These are phyloP conservation scores for Drosophila emarginata DNA, from an alignment of 2,888 invertebrate genomes.

Conservation along the genomic window DNA sequence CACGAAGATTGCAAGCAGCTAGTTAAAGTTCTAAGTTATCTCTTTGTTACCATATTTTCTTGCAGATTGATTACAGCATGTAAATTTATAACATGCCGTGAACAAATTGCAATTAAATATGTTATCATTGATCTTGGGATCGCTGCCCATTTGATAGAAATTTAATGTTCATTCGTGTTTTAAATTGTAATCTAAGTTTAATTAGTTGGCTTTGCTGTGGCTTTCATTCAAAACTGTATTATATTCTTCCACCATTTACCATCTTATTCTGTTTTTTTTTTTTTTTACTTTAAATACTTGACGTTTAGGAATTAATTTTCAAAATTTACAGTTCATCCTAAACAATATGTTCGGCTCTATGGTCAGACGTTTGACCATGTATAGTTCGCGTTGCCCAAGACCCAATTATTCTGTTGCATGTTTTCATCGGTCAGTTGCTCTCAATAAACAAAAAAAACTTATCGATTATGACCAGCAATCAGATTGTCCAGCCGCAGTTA, in stretches of 20 bases:
- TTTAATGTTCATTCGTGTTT: not conserved
- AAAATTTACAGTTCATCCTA: not conserved
- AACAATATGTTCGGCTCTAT: not conserved
- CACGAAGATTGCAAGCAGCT: not conserved
- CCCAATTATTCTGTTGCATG: no score
- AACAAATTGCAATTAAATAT: not conserved
- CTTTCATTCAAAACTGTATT: not conserved
- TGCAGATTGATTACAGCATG: not conserved
- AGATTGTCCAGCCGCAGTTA: not conserved
- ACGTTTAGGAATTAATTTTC: not conserved
- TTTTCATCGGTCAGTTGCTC: not conserved
- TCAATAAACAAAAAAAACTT: not conserved
- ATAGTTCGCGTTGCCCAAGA: not conserved
- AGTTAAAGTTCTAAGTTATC: not conserved
- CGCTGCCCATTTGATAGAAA: not conserved
- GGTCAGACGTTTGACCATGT: not conserved
- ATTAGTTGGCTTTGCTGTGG: slow-evolving; percentile 1
- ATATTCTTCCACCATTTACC: not conserved
- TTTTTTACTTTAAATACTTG: not conserved
- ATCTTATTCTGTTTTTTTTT: not conserved
- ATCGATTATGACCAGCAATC: accelerated
- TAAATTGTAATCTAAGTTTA: not conserved
- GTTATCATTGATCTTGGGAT: not conserved
- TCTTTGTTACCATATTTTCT: not conserved
- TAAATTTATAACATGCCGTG: not conserved